These are phyloP conservation scores for Hydrolagus affinis DNA, from an alignment of 2,113 vertebrate genomes.

Conservation along the genomic window DNA sequence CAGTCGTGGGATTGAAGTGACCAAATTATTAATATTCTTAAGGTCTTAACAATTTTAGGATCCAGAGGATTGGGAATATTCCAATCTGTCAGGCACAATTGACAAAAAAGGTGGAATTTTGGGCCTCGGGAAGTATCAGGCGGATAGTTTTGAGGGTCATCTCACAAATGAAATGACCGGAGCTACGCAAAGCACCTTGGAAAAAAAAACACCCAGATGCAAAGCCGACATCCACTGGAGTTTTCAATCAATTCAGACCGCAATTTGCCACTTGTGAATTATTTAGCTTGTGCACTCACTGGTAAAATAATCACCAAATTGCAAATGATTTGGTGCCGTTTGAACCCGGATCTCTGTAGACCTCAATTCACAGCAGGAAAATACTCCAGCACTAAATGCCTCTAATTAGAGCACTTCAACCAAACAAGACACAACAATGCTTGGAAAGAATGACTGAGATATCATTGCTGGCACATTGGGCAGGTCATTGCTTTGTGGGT, in stretches of 20 bases:
- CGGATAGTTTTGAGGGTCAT: too few species aligned
- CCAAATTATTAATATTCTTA: conserved; percentile 3
- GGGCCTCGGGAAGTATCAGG: too few species aligned
- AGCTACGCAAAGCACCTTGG: neutral
- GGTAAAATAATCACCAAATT: conserved; percentile 27
- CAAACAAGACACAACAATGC: neutral
- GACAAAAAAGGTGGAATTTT: too few species aligned
- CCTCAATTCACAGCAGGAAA: neutral
- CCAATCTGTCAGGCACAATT: too few species aligned
- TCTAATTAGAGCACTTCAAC: neutral
- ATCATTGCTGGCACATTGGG: too few species aligned
- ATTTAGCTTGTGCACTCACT: conserved; percentile 5
- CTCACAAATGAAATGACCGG: too few species aligned
- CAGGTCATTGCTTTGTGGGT: neutral
- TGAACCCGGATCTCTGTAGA: neutral
- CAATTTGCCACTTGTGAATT: conserved; percentile 16
- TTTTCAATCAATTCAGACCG: neutral
- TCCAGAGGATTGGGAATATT: too few species aligned
- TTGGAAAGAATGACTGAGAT: neutral
- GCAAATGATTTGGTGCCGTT: conserved; percentile 10
- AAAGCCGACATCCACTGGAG: neutral
- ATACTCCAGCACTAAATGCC: neutral
- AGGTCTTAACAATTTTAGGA: too few species aligned
- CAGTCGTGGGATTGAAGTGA: too few species aligned
- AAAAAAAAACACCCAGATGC: neutral